phyloP scores from a whole-genome alignment of 1,140 invertebrate species.

The Eueides isabella region DNA sequence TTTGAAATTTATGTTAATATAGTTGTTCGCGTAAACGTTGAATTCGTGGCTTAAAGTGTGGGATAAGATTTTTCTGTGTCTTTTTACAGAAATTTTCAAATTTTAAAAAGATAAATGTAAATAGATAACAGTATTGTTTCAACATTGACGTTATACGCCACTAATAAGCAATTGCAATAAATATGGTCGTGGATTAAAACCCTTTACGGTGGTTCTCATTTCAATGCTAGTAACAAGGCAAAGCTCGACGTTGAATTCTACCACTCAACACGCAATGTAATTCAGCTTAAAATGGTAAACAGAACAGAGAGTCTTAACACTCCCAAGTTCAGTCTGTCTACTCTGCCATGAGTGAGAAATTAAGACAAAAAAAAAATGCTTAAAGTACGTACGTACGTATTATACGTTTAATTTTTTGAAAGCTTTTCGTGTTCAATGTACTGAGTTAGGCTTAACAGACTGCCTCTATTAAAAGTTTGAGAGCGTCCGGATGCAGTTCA shows the following conservation, averaged over 20 bases:
- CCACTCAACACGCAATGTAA: too few relatives aligned
- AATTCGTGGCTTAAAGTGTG: neutral
- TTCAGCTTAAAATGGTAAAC: too few relatives aligned
- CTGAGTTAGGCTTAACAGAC: neutral
- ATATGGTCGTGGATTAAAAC: neutral
- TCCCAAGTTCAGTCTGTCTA: too few relatives aligned
- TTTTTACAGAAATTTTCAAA: neutral
- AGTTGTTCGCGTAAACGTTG: neutral
- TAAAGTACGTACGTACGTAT: neutral
- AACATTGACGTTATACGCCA: too few relatives aligned
- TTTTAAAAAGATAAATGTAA: neutral
- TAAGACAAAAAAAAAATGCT: too few relatives aligned
- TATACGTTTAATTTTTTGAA: neutral
- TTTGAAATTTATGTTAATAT: constrained; percentile 6
- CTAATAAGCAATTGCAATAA: too few relatives aligned
- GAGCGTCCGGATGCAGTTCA: neutral
- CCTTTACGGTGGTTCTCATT: too few relatives aligned
- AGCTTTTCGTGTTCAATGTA: neutral
- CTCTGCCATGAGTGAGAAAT: too few relatives aligned
- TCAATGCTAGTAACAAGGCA: too few relatives aligned
- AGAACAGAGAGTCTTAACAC: too few relatives aligned
- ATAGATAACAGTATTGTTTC: too few relatives aligned
- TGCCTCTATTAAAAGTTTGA: neutral
- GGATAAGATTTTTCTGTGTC: neutral
- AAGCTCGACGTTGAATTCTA: too few relatives aligned